A percentile compares a stretch with the other conserved stretches of the same genome.
phyloP scores from a whole-genome alignment of 1,140 invertebrate species.

The Drosophila truncata region DNA sequence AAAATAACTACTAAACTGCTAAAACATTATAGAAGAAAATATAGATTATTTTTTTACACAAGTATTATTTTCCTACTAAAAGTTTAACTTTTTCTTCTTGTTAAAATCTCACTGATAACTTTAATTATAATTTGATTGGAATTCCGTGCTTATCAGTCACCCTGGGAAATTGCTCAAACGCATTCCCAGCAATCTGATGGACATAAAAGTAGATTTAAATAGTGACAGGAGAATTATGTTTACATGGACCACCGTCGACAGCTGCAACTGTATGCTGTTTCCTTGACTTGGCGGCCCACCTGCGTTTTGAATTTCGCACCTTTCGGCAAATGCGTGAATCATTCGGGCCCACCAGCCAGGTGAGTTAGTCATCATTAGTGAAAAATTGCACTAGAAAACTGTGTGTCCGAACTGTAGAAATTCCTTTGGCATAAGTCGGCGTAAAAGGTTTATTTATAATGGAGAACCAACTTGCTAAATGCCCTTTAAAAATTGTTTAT shows the following conservation, averaged over 20 bases:
- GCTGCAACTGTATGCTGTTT: conserved; percentile 40
- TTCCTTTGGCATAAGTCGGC: conserved; percentile 73
- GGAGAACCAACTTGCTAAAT: not conserved
- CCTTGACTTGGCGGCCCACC: conserved; percentile 40
- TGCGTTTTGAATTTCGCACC: conserved; percentile 64
- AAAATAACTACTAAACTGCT: too few relatives aligned
- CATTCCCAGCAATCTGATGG: conserved; percentile 15
- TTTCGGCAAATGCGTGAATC: conserved; percentile 61
- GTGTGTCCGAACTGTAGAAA: conserved; percentile 48
- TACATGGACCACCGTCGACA: conserved; percentile 19
- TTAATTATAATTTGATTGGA: conserved; percentile 76
- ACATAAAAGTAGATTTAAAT: conserved; percentile 16
- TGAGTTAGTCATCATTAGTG: conserved; percentile 77
- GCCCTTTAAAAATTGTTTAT: not conserved
- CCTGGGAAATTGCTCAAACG: conserved; percentile 1
- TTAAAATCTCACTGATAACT: conserved; percentile 56
- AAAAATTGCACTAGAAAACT: conserved; percentile 74
- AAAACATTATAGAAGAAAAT: not conserved
- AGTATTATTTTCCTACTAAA: not conserved
- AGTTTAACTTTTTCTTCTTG: conserved; percentile 34
- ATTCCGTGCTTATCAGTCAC: conserved; percentile 56
- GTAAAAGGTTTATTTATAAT: conserved; percentile 2
- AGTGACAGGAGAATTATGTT: conserved; percentile 34
- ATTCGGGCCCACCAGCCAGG: conserved; percentile 52
- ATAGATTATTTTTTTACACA: not conserved